phyloP scores from a whole-genome alignment of 2,113 vertebrate genomes.

The Anolis carolinensis region DNA sequence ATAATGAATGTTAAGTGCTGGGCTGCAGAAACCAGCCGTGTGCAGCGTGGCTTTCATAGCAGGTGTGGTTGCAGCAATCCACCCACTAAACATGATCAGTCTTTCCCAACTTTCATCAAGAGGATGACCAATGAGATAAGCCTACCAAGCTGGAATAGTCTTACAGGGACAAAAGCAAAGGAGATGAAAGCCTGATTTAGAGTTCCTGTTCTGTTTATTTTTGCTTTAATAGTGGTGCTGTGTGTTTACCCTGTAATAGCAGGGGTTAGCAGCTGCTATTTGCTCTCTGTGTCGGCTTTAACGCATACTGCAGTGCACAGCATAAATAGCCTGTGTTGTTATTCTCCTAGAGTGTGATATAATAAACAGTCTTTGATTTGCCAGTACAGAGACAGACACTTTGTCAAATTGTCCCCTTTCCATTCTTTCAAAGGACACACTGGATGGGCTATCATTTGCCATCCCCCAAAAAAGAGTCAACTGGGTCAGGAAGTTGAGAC shows the following conservation, averaged over 20 bases:
- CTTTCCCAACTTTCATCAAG: not conserved
- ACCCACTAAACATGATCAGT: not conserved
- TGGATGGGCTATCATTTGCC: not conserved
- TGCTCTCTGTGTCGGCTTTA: conserved; percentile 17
- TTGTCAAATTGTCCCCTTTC: not conserved
- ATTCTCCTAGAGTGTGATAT: not conserved
- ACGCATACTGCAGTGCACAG: not conserved
- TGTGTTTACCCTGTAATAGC: conserved; percentile 20
- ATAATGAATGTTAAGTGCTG: not conserved
- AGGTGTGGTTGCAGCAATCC: not conserved
- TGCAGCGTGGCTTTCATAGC: not conserved
- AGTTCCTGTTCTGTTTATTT: not conserved
- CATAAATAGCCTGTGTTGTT: conserved; percentile 15
- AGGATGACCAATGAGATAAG: not conserved
- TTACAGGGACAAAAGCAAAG: not conserved
- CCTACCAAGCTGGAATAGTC: not conserved
- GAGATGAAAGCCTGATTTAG: not conserved
- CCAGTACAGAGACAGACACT: not conserved
- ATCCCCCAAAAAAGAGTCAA: conserved; percentile 9
- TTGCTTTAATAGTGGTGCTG: not conserved
- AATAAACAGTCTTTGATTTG: conserved; percentile 23
- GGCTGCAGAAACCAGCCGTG: not conserved
- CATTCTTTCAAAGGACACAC: not conserved
- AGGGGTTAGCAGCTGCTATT: conserved; percentile 33
- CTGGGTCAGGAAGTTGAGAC: not conserved